These are phyloP conservation scores for Orussus abietinus DNA, from an alignment of 1,140 invertebrate genomes.

Conservation along the genomic window DNA sequence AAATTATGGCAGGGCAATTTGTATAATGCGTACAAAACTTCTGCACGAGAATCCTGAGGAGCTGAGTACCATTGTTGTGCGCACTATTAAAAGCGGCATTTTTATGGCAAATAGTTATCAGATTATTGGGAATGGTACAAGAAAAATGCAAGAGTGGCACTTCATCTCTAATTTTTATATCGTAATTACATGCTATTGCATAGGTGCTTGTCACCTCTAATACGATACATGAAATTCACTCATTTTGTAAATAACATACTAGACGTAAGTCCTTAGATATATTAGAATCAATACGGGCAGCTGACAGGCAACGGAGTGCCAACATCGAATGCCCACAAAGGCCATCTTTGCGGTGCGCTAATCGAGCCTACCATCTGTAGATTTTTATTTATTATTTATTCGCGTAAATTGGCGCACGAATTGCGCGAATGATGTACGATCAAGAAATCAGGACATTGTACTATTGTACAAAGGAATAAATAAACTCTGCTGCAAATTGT, in stretches of 20 bases:
- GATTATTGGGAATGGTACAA: constrained; percentile 42
- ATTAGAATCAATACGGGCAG: constrained; percentile 28
- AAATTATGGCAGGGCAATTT: constrained; percentile 28
- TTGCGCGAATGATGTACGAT: constrained; percentile 26
- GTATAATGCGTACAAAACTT: constrained; percentile 37
- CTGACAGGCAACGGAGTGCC: constrained; percentile 24
- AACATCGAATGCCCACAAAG: constrained; percentile 16
- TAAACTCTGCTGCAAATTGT: constrained; percentile 29
- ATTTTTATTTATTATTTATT: constrained; percentile 53
- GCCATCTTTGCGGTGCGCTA: constrained; percentile 27
- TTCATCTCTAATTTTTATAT: constrained; percentile 47
- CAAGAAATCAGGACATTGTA: constrained; percentile 40
- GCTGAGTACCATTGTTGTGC: constrained; percentile 17
- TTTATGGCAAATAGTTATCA: constrained; percentile 21
- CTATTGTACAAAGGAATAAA: constrained; percentile 49
- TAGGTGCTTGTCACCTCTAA: constrained; percentile 28
- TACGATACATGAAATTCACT: constrained; percentile 19
- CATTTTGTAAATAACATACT: constrained; percentile 44
- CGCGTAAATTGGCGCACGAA: constrained; percentile 34
- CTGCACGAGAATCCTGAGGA: constrained; percentile 12
- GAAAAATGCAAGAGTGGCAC: constrained; percentile 33
- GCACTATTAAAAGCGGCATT: constrained; percentile 21
- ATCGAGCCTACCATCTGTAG: constrained; percentile 25
- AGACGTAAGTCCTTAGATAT: constrained; percentile 27
- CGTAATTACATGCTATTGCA: constrained; percentile 23